Base-by-base conservation (phyloP, 2,888 invertebrate species). In the Sarcophaga caerulescens region DNA sequence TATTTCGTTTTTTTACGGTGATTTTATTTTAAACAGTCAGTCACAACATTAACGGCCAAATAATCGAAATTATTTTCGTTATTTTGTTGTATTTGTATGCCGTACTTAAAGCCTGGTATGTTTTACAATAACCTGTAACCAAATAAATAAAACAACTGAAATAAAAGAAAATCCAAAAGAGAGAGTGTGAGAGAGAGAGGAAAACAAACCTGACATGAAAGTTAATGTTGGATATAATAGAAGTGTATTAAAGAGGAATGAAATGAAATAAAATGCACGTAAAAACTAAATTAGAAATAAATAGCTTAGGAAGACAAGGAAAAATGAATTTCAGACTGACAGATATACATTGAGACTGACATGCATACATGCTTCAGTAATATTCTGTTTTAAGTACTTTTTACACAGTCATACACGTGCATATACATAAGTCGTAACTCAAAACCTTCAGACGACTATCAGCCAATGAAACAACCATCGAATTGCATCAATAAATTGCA, bases 201-300 rank as follows among this genome's bases (percentile, higher is more conserved):
- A 12, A 52, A 17, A 14, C 52, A 52, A 52, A 52, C 52, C 52
- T 52, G 52, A 52, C 17, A 52, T 52, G 52, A 52, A 52, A 52
- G 45, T 47, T 57, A 25, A 17, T 35, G 19, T 35, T 44, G 12
- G 2, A 35, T 12, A 14, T 19, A 8, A 5, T 23, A 63, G 62
- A 4, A 74, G 74, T 23, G 62, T 63, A 47, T 60, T 17, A 25
- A 25, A 63, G 35, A 8, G 35, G 10, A 35, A 35, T 21, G 21
- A 69, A 17, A 19, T 21, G 45, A 47, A 81, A 68, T 66, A 68
- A 59, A 62, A 47, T 69, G 47, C 80, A 81, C 74, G 74, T 81
- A 81, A 81, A 81, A 74, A 73, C 59, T 47, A 73, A 81, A 81
- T 81, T 74, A 81, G 73, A 81, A 81, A 80, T 80, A 80, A 80